phyloP scores from a whole-genome alignment of 1,140 invertebrate species.

The Lasioglossum albipes region DNA sequence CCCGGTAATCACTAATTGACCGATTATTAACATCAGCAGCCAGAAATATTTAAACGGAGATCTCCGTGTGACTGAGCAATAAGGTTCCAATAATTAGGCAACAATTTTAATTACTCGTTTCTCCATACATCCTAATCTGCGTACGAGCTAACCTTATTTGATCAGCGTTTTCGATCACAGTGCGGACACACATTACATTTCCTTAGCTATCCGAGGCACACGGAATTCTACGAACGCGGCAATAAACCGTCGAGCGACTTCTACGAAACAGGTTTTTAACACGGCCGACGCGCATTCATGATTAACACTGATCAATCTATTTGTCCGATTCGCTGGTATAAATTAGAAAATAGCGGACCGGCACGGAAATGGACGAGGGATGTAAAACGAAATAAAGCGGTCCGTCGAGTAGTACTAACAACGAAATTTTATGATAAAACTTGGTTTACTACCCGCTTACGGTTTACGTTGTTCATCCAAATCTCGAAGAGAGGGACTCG shows the following conservation, averaged over 20 bases:
- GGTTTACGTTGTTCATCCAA: slow-evolving; percentile 8
- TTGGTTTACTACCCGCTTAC: slow-evolving; percentile 59
- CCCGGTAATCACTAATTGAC: no score
- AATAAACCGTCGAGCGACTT: background rate
- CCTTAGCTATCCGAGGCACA: background rate
- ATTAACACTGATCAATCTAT: background rate
- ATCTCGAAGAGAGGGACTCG: background rate
- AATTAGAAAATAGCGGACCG: background rate
- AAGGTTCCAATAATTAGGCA: no score
- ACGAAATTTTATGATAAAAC: slow-evolving; percentile 66
- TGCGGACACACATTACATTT: background rate
- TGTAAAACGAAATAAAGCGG: slow-evolving; percentile 19
- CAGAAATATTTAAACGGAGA: no score
- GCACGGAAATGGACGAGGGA: background rate
- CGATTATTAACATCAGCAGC: no score
- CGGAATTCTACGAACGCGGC: background rate
- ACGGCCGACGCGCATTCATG: background rate
- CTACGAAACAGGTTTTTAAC: background rate
- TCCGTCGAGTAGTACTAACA: slow-evolving; percentile 47
- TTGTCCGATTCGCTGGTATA: background rate
- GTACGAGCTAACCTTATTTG: background rate
- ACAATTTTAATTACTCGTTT: no score
- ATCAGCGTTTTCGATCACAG: no score
- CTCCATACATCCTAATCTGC: background rate
- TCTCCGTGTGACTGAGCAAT: no score